A percentile compares a stretch with the other conserved stretches of the same genome.
Evolutionary conservation across 2,888 invertebrate species (phyloP).

Genomic region (Hylaea fasciaria): DNA sequence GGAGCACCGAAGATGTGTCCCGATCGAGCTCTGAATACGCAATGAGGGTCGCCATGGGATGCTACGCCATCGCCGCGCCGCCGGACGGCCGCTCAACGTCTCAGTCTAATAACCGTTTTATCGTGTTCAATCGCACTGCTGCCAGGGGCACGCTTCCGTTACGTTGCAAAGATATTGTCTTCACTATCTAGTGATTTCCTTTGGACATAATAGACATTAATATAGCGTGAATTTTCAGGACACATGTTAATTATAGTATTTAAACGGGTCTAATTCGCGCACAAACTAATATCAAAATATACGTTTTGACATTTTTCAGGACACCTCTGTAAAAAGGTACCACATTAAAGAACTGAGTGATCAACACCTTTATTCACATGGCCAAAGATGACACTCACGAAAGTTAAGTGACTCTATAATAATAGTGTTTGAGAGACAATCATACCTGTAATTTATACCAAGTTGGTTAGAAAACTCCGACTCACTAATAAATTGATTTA

Average conservation of each 20-base stretch:
- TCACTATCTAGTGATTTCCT: slow-evolving; percentile 3
- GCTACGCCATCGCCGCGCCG: slow-evolving; percentile 1
- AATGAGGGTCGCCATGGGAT: slow-evolving; percentile 25
- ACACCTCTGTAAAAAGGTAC: no score
- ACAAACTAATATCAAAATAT: no score
- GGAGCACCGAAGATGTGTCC: slow-evolving; percentile 29
- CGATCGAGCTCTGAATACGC: slow-evolving; percentile 36
- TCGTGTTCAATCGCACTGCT: slow-evolving; percentile 3
- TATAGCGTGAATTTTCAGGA: not conserved
- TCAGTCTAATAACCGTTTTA: slow-evolving; percentile 21
- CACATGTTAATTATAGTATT: not conserved
- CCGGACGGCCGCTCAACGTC: not conserved
- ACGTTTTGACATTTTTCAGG: no score
- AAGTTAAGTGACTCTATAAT: no score
- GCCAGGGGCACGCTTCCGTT: slow-evolving; percentile 2
- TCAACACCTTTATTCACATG: no score
- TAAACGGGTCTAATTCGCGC: no score
- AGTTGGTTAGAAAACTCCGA: no score
- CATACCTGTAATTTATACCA: no score
- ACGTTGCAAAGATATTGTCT: not conserved
- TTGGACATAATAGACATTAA: not conserved
- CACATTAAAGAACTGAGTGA: no score
- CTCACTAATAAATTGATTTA: no score
- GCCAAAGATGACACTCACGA: no score
- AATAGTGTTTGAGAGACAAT: no score